Conservation (phyloP, 2,888 invertebrate species). For the Xanthorhoe spadicearia region DNA sequence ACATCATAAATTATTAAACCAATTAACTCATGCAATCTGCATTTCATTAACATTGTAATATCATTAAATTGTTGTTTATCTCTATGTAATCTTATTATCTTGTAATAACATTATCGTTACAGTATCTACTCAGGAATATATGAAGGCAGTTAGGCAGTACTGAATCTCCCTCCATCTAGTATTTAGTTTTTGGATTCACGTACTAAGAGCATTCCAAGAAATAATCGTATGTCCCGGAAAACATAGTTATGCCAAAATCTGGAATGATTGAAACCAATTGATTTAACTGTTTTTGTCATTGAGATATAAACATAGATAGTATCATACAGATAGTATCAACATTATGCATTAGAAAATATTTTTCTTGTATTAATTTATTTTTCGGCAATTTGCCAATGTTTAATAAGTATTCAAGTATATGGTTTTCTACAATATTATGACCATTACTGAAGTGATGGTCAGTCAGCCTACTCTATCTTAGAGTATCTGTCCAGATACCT, state of each 20-base stretch:
- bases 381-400: too few relatives aligned
- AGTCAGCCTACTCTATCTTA: constrained; percentile 58
- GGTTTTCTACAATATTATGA: too few relatives aligned
- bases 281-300: too few relatives aligned
- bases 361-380: too few relatives aligned
- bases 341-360: too few relatives aligned
- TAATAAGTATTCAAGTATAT: not conserved
- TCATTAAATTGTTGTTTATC: constrained; percentile 15
- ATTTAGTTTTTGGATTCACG: not conserved
- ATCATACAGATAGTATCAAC: too few relatives aligned
- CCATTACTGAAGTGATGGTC: constrained; percentile 37
- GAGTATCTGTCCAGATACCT: constrained; percentile 22
- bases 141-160: not conserved
- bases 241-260: too few relatives aligned
- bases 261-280: too few relatives aligned
- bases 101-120: not conserved
- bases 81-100: constrained; percentile 20
- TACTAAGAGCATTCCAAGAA: too few relatives aligned
- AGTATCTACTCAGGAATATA: not conserved
- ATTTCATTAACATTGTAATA: constrained; percentile 18
- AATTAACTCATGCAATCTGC: constrained; percentile 25
- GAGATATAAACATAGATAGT: too few relatives aligned
- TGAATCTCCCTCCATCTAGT: not conserved
- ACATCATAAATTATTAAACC: constrained; percentile 7
- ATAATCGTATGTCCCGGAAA: too few relatives aligned